Base-by-base conservation (phyloP, 1,140 invertebrate species). In the Danaus melanippus region DNA sequence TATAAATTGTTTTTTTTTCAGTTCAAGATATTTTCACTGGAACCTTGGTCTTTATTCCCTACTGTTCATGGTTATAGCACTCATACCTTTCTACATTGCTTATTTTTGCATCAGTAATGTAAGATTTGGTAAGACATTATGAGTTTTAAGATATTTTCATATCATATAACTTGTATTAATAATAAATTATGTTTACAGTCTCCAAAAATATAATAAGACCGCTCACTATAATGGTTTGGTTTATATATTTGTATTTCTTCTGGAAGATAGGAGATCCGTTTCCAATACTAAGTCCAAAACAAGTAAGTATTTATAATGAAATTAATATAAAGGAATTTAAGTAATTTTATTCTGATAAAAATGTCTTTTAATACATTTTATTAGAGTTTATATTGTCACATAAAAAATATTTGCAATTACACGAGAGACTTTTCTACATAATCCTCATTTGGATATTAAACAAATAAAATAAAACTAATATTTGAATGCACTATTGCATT, bases 191-290 rank as follows among this genome's bases (percentile, higher is more conserved):
- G 49, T 64, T 89, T 92, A 45, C 86, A 98, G 96, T 98, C 64
- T 93, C 91, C 71, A 88, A 91, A 64, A 92, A 93, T 68, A 90
- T 94, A 72, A 92, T 96, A 68, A 91, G 92, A 57, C 91, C 93
- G 32, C 79, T 99, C 39, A 97, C 97, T 8, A 77, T 96, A 42
- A 76, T 94, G 54, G 90, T 94, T 0, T 99, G 98, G 94, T 89
- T 97, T 53, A 89, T 95, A 39, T 99, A 98, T 77, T 89, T 99
- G 0, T 98, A 98, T 74, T 92, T 98, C 58, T 99, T 99, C 75
- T 99, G 98, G 98, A 98, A 99, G 89, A 92, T 99, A 66, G 98
- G 98, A 1, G 98, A 99, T 88, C 97, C 98, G 8, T 99, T 99
- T 88, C 98, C 98, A 15, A 97, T 99, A 72, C 88, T 98, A 6